These are phyloP conservation scores for Labeo rohita DNA, from an alignment of 2,113 vertebrate species.

Conservation along the genomic window DNA sequence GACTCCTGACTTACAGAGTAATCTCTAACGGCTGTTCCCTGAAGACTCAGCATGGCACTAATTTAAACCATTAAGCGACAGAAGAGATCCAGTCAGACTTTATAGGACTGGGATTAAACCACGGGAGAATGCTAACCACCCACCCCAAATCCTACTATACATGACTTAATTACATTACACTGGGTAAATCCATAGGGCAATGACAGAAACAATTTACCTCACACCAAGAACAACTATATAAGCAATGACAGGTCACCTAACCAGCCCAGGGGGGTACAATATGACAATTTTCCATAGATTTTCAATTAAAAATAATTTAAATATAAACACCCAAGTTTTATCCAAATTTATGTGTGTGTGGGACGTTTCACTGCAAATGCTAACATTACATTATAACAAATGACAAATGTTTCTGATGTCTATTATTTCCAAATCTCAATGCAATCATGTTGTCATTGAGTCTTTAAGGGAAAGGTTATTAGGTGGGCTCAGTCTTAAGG, in stretches of 20 bases:
- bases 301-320: neutral
- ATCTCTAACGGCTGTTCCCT: constrained; percentile 14
- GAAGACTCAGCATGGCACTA: constrained; percentile 44
- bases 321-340: neutral
- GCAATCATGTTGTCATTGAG: neutral
- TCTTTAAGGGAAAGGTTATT: neutral
- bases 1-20: neutral
- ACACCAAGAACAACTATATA: neutral
- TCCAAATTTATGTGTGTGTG: neutral
- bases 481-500: neutral
- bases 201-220: neutral
- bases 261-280: neutral
- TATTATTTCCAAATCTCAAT: neutral
- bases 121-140: constrained; percentile 3
- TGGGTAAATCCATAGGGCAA: constrained; percentile 16
- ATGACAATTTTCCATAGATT: neutral
- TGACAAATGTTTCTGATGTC: neutral
- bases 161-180: constrained; percentile 34
- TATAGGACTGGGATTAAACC: constrained; percentile 33
- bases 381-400: neutral
- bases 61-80: constrained; percentile 62
- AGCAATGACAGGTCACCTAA: neutral
- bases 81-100: constrained; percentile 64
- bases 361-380: neutral
- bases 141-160: constrained; percentile 25